phyloP scores from a whole-genome alignment of 2,113 vertebrate genomes.

The Grus americana region DNA sequence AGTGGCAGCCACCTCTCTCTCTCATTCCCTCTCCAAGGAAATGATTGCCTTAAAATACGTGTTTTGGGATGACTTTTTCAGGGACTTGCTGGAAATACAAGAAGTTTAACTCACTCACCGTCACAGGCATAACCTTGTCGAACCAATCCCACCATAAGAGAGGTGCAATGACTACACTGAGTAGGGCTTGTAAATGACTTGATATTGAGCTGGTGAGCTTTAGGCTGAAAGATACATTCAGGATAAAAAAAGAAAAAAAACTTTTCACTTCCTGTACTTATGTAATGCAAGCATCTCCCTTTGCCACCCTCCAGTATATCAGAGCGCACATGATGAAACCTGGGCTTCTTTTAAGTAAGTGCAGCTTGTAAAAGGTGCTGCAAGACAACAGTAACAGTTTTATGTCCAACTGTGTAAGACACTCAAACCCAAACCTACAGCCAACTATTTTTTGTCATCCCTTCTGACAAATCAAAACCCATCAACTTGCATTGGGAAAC shows the following conservation, averaged over 20 bases:
- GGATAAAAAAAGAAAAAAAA: neutral
- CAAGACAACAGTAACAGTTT: neutral
- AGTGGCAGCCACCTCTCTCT: neutral
- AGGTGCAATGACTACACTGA: slow-evolving; percentile 95
- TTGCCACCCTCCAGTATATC: neutral
- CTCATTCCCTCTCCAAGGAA: neutral
- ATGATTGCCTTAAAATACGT: neutral
- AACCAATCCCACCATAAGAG: slow-evolving; percentile 94
- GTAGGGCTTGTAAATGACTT: slow-evolving; percentile 94
- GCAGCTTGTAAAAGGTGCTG: neutral
- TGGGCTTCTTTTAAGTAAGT: neutral
- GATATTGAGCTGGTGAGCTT: slow-evolving; percentile 94
- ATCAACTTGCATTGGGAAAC: neutral
- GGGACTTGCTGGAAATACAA: neutral
- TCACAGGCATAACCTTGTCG: slow-evolving; percentile 95
- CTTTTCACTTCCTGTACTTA: neutral
- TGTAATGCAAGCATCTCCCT: neutral
- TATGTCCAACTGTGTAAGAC: neutral
- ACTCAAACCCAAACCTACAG: neutral
- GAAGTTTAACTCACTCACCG: slow-evolving; percentile 76
- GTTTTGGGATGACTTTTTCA: neutral
- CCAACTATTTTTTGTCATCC: neutral
- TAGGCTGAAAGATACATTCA: slow-evolving; percentile 81
- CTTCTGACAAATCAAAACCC: neutral
- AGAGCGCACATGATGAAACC: neutral